Evolutionary conservation across 2,797 vertebrate genomes (phyloP).

Genomic region (Sebastes nivosus): DNA sequence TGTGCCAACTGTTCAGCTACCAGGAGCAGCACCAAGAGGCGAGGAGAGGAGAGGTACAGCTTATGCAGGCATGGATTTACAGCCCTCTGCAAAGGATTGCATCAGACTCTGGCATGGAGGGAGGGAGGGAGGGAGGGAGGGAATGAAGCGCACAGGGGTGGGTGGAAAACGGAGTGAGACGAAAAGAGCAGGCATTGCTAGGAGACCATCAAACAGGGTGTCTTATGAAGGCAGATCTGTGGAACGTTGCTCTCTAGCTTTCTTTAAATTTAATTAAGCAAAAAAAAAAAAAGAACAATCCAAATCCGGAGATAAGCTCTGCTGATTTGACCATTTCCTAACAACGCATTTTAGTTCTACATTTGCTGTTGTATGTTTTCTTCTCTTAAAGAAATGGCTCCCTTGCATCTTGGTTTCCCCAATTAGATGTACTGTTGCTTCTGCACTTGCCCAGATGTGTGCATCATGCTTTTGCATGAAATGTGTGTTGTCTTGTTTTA

Average conservation of each 20-base stretch:
- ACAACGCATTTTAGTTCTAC: background rate
- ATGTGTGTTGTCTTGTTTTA: background rate
- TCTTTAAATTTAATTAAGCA: slow-evolving; percentile 52
- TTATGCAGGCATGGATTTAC: slow-evolving; percentile 82
- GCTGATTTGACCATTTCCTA: slow-evolving; percentile 3
- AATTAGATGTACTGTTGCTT: background rate
- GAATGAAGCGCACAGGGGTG: slow-evolving; percentile 63
- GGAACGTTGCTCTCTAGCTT: slow-evolving; percentile 37
- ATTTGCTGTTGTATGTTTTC: background rate
- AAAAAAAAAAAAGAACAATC: background rate
- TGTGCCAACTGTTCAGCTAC: slow-evolving; percentile 58
- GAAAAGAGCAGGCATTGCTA: slow-evolving; percentile 76
- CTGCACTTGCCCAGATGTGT: slow-evolving; percentile 2
- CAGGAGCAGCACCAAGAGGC: slow-evolving; percentile 57
- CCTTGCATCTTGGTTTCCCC: background rate
- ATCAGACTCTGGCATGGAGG: slow-evolving; percentile 82
- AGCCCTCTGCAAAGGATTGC: slow-evolving; percentile 86
- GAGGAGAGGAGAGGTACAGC: slow-evolving; percentile 56
- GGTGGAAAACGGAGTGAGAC: slow-evolving; percentile 65
- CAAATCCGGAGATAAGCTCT: slow-evolving; percentile 5
- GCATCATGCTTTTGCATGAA: slow-evolving; percentile 19
- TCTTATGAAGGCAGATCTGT: slow-evolving; percentile 63
- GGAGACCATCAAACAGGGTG: slow-evolving; percentile 79
- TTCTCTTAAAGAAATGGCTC: background rate
- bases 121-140: slow-evolving; percentile 66